Base-by-base conservation (phyloP, 1,140 invertebrate genomes). In the Lepidostoma basale region DNA sequence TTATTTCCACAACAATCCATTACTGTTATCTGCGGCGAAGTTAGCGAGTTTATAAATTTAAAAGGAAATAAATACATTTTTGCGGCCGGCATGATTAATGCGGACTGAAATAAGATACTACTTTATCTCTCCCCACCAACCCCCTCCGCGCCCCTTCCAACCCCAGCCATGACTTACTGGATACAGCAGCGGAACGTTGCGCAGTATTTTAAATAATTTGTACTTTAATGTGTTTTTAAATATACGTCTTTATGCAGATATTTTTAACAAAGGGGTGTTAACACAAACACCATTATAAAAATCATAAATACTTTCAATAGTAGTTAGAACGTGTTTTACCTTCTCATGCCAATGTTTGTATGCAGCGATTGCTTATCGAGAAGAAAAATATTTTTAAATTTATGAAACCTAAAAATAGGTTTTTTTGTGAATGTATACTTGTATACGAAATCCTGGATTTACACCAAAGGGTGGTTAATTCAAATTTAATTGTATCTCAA, bases 151-250 rank as follows among this genome's bases (percentile, higher is more conserved):
- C 22, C 10, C 28, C 42, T 44, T 33, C 56, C 58, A 25, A 25
- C 25, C 54, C 39, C 63, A 36, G 68, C 49, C 36, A 40, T 40
- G 39, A 42, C 52, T 69, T 36, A 26, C 44, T 59, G 30, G 30
- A 33, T 33, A 12, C 12, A 5, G 30, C 30, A 12, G 12, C 12
- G 12, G 6, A 6, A 12, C 12, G 6, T 12, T 33, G 30, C 12
- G 12, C 12, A n/a, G 56, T 60, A 47, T 40, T 62, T 62, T 39
- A 67, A 66, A 70, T 70, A 70, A 70, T 66, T 70, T 62, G 68
- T 69, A 58, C 30, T 59, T 30, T 70, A 70, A 70, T 70, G 68
- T 22, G 62, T 70, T 70, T 70, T 70, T 70, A 70, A 70, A 70
- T 70, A 65, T 66, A 36, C 33, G 14, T 36, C 33, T 36, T 36